Percentiles rank a stretch among this genome's conserved stretches.
phyloP scores from a whole-genome alignment of 2,797 vertebrate species.

The Atherinosoma microstoma region DNA sequence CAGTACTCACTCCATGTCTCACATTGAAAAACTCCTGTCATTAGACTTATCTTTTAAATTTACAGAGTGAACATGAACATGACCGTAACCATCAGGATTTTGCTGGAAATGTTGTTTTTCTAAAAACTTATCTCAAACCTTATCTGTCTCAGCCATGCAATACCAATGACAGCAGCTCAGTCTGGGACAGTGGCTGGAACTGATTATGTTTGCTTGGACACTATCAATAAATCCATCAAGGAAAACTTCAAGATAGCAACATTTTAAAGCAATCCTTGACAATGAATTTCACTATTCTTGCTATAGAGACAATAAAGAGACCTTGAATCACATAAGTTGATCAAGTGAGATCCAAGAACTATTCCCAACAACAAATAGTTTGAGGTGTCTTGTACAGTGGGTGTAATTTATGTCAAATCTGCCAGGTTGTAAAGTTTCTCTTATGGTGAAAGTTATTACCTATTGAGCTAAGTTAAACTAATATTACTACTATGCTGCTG shows the following conservation, averaged over 20 bases:
- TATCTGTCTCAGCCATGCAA: no score
- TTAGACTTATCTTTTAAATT: not conserved
- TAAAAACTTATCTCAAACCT: not conserved
- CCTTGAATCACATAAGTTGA: not conserved
- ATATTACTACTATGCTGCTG: not conserved
- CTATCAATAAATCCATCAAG: not conserved
- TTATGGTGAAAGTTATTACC: not conserved
- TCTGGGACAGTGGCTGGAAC: not conserved
- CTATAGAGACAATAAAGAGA: not conserved
- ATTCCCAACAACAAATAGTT: not conserved
- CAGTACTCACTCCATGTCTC: not conserved
- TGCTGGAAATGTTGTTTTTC: not conserved
- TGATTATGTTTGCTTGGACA: not conserved
- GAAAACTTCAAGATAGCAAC: not conserved
- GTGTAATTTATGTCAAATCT: not conserved
- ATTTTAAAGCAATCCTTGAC: not conserved
- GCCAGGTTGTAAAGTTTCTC: not conserved
- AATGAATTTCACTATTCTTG: not conserved
- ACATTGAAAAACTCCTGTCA: not conserved
- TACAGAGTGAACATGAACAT: not conserved
- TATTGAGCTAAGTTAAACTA: not conserved
- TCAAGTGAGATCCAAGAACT: not conserved
- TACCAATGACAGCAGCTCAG: not conserved
- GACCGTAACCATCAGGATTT: not conserved
- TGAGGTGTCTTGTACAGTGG: not conserved